These are phyloP conservation scores for Hirtodrosophila histrioides DNA, from an alignment of 2,888 invertebrate species.

Conservation along the genomic window DNA sequence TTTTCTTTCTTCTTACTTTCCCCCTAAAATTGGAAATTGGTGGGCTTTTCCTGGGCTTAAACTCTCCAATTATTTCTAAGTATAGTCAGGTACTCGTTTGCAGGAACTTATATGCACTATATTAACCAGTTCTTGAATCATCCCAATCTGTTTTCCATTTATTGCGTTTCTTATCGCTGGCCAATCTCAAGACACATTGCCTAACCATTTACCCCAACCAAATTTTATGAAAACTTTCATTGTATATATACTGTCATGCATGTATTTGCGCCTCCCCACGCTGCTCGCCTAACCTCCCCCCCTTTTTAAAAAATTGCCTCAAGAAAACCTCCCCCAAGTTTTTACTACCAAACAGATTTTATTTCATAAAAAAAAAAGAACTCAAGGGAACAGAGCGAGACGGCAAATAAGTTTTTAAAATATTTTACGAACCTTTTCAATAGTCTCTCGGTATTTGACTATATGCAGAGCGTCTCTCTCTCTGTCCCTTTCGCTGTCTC, in stretches of 20 bases:
- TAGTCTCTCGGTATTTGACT: conserved; percentile 57
- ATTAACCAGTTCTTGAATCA: too few relatives aligned
- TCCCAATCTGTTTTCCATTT: conserved; percentile 13
- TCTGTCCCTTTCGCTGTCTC: conserved; percentile 14
- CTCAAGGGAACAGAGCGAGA: conserved; percentile 23
- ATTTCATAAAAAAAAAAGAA: conserved; percentile 7
- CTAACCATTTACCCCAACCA: conserved; percentile 3
- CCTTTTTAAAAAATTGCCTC: conserved; percentile 2
- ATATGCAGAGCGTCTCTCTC: conserved; percentile 59
- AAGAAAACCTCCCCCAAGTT: conserved; percentile 36
- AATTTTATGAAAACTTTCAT: conserved; percentile 33
- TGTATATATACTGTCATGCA: conserved; percentile 23
- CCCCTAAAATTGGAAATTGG: too few relatives aligned
- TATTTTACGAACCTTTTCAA: conserved; percentile 16
- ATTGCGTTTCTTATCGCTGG: conserved; percentile 13
- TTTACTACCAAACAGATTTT: conserved; percentile 31
- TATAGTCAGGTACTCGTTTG: too few relatives aligned
- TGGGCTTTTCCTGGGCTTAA: too few relatives aligned
- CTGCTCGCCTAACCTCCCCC: neutral
- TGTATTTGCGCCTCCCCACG: neutral
- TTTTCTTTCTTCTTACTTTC: too few relatives aligned
- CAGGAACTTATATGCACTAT: too few relatives aligned
- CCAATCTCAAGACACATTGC: neutral
- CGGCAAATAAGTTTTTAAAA: conserved; percentile 20
- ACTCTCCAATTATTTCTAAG: too few relatives aligned